phyloP scores from a whole-genome alignment of 2,113 vertebrate genomes.

The Brienomyrus longianalis region DNA sequence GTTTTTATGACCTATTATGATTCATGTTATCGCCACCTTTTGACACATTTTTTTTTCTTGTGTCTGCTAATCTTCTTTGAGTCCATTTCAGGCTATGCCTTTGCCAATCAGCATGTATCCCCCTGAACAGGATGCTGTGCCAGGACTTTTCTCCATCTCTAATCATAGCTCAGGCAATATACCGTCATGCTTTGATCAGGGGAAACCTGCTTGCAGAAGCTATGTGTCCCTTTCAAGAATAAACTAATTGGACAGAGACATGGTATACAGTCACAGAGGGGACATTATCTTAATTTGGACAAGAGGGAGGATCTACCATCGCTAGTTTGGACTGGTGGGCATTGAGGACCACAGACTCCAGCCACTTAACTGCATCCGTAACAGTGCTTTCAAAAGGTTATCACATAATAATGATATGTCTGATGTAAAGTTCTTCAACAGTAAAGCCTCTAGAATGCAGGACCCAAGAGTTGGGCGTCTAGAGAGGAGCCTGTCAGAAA shows the following conservation, averaged over 20 bases:
- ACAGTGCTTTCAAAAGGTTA: no score
- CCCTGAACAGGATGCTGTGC: background rate
- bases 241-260: background rate
- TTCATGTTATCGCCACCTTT: conserved; percentile 2
- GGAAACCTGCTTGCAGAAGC: background rate
- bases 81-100: background rate
- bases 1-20: background rate
- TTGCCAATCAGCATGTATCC: background rate
- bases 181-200: background rate
- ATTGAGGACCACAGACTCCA: background rate
- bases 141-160: background rate
- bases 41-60: background rate
- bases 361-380: background rate
- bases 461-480: background rate
- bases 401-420: background rate
- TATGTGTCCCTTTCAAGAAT: background rate
- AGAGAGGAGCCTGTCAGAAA: background rate
- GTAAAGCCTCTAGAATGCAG: background rate
- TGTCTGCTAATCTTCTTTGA: background rate
- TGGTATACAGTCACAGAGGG: background rate
- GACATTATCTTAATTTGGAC: background rate
- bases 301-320: background rate
- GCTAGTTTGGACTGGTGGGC: background rate
- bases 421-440: background rate
- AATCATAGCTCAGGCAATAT: background rate